Evolutionary conservation across 35 echinoderm and acorn worm genomes (phyloP).

Genomic region (Hemicentrotus pulcherrimus): DNA sequence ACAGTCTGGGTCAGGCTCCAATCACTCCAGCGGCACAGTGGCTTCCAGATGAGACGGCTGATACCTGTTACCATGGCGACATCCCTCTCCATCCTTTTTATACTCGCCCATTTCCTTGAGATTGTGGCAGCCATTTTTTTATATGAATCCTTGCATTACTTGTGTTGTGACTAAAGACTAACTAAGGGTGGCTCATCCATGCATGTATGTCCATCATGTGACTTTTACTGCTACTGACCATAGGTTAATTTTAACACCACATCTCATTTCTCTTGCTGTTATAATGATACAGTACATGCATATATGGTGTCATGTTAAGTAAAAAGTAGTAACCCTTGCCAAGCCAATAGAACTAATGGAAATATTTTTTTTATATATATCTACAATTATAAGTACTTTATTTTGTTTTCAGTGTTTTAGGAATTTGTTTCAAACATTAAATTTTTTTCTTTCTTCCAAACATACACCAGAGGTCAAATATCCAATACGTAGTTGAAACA

Average conservation of each 20-base stretch:
- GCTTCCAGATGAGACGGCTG: constrained; percentile 77
- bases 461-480: not conserved
- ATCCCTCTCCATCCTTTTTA: not conserved
- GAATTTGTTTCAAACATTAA: not conserved
- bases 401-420: not conserved
- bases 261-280: too few species aligned
- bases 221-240: not conserved
- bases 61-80: not conserved
- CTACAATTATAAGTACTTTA: not conserved
- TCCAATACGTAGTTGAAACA: too few species aligned
- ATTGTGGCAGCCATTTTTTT: not conserved
- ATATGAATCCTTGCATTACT: not conserved
- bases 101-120: not conserved
- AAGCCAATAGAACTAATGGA: not conserved
- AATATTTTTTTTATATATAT: not conserved
- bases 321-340: not conserved
- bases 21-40: constrained; percentile 87
- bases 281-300: not conserved
- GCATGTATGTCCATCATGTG: not conserved
- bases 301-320: not conserved
- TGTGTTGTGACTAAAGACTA: not conserved
- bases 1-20: constrained; percentile 54
- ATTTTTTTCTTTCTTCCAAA: not conserved
- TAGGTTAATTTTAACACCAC: too few species aligned
- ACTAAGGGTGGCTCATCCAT: not conserved